Percentiles rank a stretch among this genome's conserved stretches.
These are phyloP conservation scores for Mycteria americana DNA, from an alignment of 2,797 vertebrate genomes.

Conservation along the genomic window DNA sequence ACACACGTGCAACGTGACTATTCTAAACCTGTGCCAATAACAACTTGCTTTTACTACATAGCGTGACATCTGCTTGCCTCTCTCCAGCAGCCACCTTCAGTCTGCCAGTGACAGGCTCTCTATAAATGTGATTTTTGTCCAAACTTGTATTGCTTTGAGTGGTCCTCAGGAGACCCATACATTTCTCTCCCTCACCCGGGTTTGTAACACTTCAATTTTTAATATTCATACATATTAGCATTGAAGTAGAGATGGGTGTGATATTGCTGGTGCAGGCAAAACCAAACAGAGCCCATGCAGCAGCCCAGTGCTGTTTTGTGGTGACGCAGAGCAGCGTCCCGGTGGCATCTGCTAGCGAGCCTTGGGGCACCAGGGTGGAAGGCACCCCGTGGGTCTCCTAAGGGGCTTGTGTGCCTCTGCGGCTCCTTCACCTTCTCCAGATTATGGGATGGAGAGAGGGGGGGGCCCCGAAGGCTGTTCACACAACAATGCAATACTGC, in stretches of 20 bases:
- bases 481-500: background rate
- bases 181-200: background rate
- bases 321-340: accelerated
- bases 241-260: background rate
- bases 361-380: background rate
- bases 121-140: background rate
- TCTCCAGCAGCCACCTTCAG: background rate
- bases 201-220: background rate
- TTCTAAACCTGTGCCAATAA: background rate
- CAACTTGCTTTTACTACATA: background rate
- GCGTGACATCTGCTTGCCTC: background rate
- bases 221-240: background rate
- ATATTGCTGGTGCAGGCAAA: background rate
- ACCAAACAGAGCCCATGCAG: background rate
- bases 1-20: background rate
- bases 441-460: background rate
- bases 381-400: background rate
- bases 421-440: background rate
- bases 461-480: background rate
- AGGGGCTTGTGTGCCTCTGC: background rate
- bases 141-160: background rate
- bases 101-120: background rate
- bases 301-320: background rate
- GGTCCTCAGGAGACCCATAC: background rate
- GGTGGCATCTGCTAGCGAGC: background rate